phyloP scores from a whole-genome alignment of 1,140 invertebrate genomes.

The Drosophila paulistorum region DNA sequence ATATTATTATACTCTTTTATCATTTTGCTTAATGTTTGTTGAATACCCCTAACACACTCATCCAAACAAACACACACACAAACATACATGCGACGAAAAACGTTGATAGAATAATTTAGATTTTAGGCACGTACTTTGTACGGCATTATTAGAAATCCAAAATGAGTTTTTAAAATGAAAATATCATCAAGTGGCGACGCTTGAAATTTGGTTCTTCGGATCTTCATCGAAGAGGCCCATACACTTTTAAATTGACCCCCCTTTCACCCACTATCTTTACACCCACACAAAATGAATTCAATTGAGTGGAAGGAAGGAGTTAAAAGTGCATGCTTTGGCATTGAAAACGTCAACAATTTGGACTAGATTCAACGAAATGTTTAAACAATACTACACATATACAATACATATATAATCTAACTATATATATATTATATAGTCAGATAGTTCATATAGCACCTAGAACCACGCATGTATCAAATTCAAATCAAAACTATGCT shows the following conservation, averaged over 20 bases:
- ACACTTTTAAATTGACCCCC: constrained; percentile 22
- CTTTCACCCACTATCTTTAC: not conserved
- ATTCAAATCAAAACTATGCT: constrained; percentile 76
- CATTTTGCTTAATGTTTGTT: constrained; percentile 53
- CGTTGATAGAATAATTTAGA: constrained; percentile 69
- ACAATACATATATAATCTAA: constrained; percentile 44
- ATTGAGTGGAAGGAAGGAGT: constrained; percentile 12
- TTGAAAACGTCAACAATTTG: constrained; percentile 29
- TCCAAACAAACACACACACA: constrained; percentile 19
- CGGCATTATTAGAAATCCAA: constrained; percentile 68
- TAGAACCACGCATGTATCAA: constrained; percentile 76
- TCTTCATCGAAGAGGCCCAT: constrained; percentile 35
- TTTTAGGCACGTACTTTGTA: constrained; percentile 62
- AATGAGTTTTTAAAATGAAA: constrained; percentile 39
- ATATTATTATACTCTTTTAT: constrained; percentile 24
- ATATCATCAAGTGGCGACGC: constrained; percentile 55
- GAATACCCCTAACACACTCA: constrained; percentile 19
- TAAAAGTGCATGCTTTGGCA: constrained; percentile 10
- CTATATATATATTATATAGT: constrained; percentile 22
- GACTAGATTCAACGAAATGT: constrained; percentile 70
- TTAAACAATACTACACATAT: constrained; percentile 55
- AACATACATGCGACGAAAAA: constrained; percentile 6
- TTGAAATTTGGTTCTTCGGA: constrained; percentile 23
- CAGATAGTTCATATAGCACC: constrained; percentile 67
- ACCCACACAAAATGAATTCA: not conserved